Base-by-base conservation (phyloP, 53 echinoderm and acorn worm species). In the Crossaster papposus region DNA sequence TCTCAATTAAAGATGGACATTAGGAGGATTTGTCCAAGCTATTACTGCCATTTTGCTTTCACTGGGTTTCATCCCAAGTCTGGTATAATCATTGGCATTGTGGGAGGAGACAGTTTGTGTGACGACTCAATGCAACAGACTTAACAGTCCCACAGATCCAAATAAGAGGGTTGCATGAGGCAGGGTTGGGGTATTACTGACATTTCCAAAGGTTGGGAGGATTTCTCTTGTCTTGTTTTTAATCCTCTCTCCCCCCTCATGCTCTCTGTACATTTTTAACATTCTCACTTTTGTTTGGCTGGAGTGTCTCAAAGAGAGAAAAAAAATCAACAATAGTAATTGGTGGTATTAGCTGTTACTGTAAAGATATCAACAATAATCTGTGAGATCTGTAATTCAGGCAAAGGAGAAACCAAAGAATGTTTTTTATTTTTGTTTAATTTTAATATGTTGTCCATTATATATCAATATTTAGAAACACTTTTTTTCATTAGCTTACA, bases 61-160 rank as follows among this genome's bases (percentile, higher is more conserved):
- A 20, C 65, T 29, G 14, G 20, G 38, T 28, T n/a, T 62, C 53
- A 23, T 22, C 51, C 8, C 29, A 85, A 54, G 73, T 85, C 35
- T 14, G 28, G 85, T 31, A 31, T 85, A 72, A 84, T 32, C n/a
- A 37, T 54, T 53, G 15, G 22, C 54, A 85, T 85, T 72, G 85
- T 85, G 30, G 22, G 4, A 7, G 20, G 53, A 73, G 85, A 85
- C 73, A 72, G 65, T 82, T 22, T 44, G 23, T 30, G 74, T 44
- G 78, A 51, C 78, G n/a, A 33, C 54, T 54, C 81, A 81, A 63
- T 31, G 58, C 34, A 22, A 64, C 64, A 54, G 81, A 20, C 28
- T 26, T 62, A 22, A 44, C 44, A 62, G 58, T 58, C 58, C 23
- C 38, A 68, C 26, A 30, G 70, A 70, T 37, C 83, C 75, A 4